Conservation (phyloP, 2,797 vertebrate species). For the Syngnathus rostellatus region DNA sequence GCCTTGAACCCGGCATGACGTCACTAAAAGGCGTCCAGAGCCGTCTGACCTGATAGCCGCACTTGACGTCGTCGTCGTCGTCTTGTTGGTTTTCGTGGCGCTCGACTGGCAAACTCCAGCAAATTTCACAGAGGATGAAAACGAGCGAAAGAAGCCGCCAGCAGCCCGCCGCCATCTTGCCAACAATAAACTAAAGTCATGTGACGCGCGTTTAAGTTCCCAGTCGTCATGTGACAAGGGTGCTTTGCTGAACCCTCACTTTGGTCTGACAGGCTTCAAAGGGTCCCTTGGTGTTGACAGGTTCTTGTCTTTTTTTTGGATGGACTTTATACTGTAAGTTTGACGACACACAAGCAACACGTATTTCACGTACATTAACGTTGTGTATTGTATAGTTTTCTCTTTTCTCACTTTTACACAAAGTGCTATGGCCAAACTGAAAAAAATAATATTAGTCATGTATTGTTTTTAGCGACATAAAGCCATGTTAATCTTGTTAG, state of each 20-base stretch:
- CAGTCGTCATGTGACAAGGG: conserved; percentile 23
- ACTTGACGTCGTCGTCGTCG: conserved; percentile 10
- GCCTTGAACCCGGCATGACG: neutral
- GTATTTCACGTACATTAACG: neutral
- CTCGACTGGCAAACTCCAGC: neutral
- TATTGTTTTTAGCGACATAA: neutral
- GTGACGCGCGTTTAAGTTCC: conserved; percentile 38
- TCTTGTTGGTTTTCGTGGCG: neutral
- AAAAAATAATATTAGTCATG: neutral
- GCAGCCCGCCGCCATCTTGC: conserved; percentile 39
- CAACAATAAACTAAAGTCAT: conserved; percentile 22
- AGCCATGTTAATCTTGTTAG: neutral
- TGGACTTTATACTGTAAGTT: neutral
- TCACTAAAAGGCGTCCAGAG: neutral
- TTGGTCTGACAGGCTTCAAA: neutral
- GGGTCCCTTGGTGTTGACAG: neutral
- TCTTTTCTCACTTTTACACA: neutral
- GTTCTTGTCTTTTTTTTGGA: too few relatives aligned
- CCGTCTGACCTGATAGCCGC: conserved; percentile 56
- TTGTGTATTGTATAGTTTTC: neutral
- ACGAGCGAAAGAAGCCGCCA: conserved; percentile 5
- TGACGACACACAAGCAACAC: neutral
- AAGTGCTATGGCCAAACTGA: neutral
- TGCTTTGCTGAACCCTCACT: neutral
- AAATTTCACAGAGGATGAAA: neutral